Base-by-base conservation (phyloP, 2,888 invertebrate species). In the Poecilus cupreus region DNA sequence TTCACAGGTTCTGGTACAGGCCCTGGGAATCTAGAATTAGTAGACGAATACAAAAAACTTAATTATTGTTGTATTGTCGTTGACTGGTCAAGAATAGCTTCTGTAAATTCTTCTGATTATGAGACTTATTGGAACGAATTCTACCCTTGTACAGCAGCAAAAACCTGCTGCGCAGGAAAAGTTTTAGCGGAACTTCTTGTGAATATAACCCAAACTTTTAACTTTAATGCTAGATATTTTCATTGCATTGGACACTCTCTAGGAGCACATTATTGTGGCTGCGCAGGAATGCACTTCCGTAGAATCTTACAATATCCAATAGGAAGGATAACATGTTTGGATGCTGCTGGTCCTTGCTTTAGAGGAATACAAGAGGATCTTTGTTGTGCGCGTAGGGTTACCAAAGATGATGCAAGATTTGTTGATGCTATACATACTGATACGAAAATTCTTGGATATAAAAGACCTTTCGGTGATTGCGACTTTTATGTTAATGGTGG, bases 401-500 rank as follows among this genome's bases (percentile, higher is more conserved):
- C 94, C 84, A 88, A 88, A 32, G 91, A 89, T 2, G 95, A 95
- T 86, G 95, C 94, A 0, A 87, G 89, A 13, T 94, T 94, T 85
- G 94, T 93, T 2, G 94, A 94, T 86, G 91, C 94, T 0, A 93
- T 95, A 78, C 95, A 95, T 85, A 93, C 93, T 0, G 92, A 92
- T 84, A 92, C 91, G 0, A 94, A 94, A 0, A 88, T 92, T 20
- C 89, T 92, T 39, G 94, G 94, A 0, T 92, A 92, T 84, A 84
- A 86, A 13, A 84, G 86, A 43, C 90, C 93, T 13, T 90, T 93
- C 20, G 94, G 94, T 0, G 91, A 93, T 85, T 92, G 89, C 0
- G 94, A 95, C 86, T 94, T 94, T 86, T 94, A 93, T 88, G 94
- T 94, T 0, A 94, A 94, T 85, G 91, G 91, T 10, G 94, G 94